Percentiles rank a stretch among this genome's conserved stretches.
phyloP scores from a whole-genome alignment of 1,140 invertebrate species.

The Sminthurinus signatus region DNA sequence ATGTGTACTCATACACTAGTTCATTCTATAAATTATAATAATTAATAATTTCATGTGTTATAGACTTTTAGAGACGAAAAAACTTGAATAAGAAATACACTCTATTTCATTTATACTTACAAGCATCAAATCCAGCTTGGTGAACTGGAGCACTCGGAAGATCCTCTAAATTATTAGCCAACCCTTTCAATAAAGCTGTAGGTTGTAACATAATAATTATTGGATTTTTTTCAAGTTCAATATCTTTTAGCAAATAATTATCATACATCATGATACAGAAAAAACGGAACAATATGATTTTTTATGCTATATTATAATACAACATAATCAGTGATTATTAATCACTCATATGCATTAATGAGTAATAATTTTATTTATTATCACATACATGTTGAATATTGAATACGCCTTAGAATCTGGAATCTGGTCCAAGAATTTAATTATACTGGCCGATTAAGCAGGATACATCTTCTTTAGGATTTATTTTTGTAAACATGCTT shows the following conservation, averaged over 20 bases:
- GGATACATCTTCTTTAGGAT: slow-evolving; percentile 2
- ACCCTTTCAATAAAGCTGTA: background rate
- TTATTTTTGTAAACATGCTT: background rate
- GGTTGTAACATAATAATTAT: no score
- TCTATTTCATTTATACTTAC: no score
- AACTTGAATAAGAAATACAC: no score
- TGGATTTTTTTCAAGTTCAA: no score
- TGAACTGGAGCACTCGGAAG: slow-evolving; percentile 51
- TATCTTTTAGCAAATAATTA: slow-evolving; percentile 18
- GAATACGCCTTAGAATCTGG: no score
- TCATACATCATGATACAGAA: slow-evolving; percentile 35
- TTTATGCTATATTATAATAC: background rate
- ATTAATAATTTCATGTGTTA: no score
- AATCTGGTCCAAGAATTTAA: background rate
- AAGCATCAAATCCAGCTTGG: slow-evolving; percentile 70
- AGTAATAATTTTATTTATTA: no score
- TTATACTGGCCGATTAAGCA: background rate
- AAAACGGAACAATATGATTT: background rate
- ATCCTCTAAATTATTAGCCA: slow-evolving; percentile 42
- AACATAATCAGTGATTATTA: no score
- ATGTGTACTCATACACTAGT: slow-evolving; percentile 42
- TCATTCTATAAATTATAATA: no score
- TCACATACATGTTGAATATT: no score
- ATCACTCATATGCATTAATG: no score
- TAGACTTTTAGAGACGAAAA: no score